phyloP scores from a whole-genome alignment of 2,113 vertebrate species.

The Aptenodytes forsteri region DNA sequence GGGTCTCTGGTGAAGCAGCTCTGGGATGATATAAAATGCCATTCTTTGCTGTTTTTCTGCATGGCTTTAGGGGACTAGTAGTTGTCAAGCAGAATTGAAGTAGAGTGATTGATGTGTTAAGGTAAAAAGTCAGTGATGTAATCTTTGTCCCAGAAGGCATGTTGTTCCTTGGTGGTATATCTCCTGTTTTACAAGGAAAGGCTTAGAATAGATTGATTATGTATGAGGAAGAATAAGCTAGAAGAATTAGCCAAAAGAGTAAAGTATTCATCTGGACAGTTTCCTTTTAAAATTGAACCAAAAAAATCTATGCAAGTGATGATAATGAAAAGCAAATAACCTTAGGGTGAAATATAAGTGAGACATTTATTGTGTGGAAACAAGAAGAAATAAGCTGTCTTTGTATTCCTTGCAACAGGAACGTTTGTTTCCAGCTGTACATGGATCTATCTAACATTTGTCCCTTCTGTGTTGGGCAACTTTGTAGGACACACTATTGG shows the following conservation, averaged over 20 bases:
- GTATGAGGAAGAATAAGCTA: slow-evolving; percentile 15
- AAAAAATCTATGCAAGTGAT: not conserved
- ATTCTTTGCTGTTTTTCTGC: not conserved
- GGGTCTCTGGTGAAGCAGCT: not conserved
- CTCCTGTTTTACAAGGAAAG: slow-evolving; percentile 30
- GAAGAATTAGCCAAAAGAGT: slow-evolving; percentile 31
- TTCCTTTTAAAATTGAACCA: slow-evolving; percentile 28
- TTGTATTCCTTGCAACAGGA: not conserved
- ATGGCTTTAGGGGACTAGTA: slow-evolving; percentile 23
- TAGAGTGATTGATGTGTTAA: slow-evolving; percentile 70
- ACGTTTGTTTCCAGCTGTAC: not conserved
- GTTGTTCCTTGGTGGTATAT: slow-evolving; percentile 24
- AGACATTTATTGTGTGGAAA: slow-evolving; percentile 4
- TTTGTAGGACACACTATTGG: not conserved
- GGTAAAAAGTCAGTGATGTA: slow-evolving; percentile 71
- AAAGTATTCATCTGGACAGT: not conserved
- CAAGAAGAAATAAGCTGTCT: not conserved
- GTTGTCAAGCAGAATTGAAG: slow-evolving; percentile 45
- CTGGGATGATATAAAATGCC: not conserved
- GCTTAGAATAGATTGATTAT: slow-evolving; percentile 33
- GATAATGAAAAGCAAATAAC: slow-evolving; percentile 37
- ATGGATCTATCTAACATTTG: not conserved
- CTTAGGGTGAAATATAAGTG: not conserved
- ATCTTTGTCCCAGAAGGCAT: slow-evolving; percentile 61
- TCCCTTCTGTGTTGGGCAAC: not conserved